A percentile compares a stretch with the other conserved stretches of the same genome.
These are phyloP conservation scores for Schizaphis graminum DNA, from an alignment of 2,888 invertebrate genomes.

Conservation along the genomic window DNA sequence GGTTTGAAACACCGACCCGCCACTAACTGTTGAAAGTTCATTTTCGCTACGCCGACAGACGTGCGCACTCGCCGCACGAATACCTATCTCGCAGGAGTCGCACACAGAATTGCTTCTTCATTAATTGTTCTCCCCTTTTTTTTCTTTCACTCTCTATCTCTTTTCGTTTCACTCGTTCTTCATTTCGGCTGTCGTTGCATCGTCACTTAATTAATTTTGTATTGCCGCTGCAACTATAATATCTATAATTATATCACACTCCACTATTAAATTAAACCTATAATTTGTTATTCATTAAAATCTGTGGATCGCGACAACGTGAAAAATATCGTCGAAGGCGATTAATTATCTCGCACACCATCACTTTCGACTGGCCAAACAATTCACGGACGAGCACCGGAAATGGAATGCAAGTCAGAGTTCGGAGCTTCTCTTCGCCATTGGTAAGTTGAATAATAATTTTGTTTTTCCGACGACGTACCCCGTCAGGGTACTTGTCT, in stretches of 20 bases:
- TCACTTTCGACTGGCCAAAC: neutral
- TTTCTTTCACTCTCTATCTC: neutral
- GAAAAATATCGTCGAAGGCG: neutral
- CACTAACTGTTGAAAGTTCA: slow-evolving; percentile 54
- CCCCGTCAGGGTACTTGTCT: neutral
- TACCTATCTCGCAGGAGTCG: neutral
- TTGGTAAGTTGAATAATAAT: slow-evolving; percentile 29
- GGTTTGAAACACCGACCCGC: slow-evolving; percentile 43
- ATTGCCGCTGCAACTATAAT: neutral
- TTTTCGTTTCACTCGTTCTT: neutral
- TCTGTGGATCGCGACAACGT: neutral
- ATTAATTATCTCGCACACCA: neutral
- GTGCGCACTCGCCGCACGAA: slow-evolving; percentile 60
- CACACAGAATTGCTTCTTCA: slow-evolving; percentile 23
- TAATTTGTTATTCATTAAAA: neutral
- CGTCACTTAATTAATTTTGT: neutral
- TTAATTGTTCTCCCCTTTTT: neutral
- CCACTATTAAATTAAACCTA: neutral
- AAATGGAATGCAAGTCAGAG: slow-evolving; percentile 26
- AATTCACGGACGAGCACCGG: neutral
- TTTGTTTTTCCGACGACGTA: neutral
- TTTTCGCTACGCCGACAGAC: slow-evolving; percentile 62
- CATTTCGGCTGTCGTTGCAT: neutral
- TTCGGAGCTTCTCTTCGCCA: neutral
- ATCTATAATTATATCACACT: neutral